Evolutionary conservation across 2,113 vertebrate species (phyloP).

Genomic region (Zosterops pallidus): DNA sequence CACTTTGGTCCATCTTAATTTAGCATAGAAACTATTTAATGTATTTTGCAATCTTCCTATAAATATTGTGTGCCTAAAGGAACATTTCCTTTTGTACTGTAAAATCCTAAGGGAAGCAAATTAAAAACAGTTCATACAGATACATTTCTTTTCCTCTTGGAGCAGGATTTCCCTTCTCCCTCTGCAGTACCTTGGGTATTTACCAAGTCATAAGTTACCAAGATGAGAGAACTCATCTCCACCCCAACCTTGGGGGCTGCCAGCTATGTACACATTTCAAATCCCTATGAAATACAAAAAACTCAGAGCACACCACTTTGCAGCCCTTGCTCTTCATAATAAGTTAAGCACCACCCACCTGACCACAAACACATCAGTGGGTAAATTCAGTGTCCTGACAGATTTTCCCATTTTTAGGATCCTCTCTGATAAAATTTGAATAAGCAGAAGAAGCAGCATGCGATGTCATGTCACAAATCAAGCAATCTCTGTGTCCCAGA

Average conservation of each 20-base stretch:
- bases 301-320: background rate
- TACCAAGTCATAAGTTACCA: background rate
- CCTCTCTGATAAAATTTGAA: background rate
- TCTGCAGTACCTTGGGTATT: background rate
- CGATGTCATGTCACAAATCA: background rate
- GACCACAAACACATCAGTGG: background rate
- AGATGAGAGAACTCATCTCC: background rate
- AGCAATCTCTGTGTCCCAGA: background rate
- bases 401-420: background rate
- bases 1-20: background rate
- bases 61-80: background rate
- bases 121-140: background rate
- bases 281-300: background rate
- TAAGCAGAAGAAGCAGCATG: background rate
- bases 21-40: background rate
- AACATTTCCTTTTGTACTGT: background rate
- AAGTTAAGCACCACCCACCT: background rate
- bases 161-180: background rate
- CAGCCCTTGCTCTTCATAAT: background rate
- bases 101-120: background rate
- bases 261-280: accelerated
- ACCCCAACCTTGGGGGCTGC: background rate
- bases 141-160: background rate
- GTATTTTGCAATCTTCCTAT: background rate
- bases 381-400: background rate